A percentile compares a stretch with the other conserved stretches of the same genome.
Evolutionary conservation across 2,888 invertebrate genomes (phyloP).

Genomic region (Lasioglossum malachurum): DNA sequence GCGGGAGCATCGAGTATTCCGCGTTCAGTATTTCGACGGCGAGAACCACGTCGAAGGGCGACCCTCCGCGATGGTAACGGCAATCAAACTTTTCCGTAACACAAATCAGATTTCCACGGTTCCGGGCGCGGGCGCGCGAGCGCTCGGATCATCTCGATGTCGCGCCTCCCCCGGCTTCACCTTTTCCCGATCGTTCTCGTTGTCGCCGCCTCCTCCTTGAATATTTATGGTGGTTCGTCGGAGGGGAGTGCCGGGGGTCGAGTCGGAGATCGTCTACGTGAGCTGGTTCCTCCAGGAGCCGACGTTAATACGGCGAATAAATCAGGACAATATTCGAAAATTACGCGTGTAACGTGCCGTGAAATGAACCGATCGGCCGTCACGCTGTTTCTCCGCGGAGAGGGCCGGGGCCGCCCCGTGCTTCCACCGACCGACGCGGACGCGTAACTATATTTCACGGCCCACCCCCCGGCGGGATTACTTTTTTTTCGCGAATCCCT

Average conservation of each 20-base stretch:
- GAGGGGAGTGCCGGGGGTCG: constrained; percentile 23
- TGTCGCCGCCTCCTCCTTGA: constrained; percentile 61
- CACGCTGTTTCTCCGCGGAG: constrained; percentile 29
- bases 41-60: constrained; percentile 17
- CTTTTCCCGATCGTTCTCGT: constrained; percentile 53
- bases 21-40: neutral
- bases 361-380: constrained; percentile 77
- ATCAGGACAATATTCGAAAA: constrained; percentile 73
- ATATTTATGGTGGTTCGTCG: constrained; percentile 65
- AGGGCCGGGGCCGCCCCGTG: neutral
- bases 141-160: neutral
- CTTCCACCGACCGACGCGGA: constrained; percentile 42
- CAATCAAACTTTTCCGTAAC: constrained; percentile 77
- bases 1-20: constrained; percentile 20
- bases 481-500: constrained; percentile 27
- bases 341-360: constrained; percentile 73
- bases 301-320: constrained; percentile 72
- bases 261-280: constrained; percentile 26
- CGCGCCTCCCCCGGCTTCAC: constrained; percentile 30
- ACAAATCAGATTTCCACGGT: constrained; percentile 74
- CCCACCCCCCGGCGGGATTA: constrained; percentile 33
- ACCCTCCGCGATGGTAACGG: constrained; percentile 57
- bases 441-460: constrained; percentile 68
- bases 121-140: constrained; percentile 40
- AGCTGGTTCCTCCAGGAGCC: constrained; percentile 7